Evolutionary conservation across 2,797 vertebrate species (phyloP), one percentile per base, ranked within the genome.

Genomic region (Carcharodon carcharias): DNA sequence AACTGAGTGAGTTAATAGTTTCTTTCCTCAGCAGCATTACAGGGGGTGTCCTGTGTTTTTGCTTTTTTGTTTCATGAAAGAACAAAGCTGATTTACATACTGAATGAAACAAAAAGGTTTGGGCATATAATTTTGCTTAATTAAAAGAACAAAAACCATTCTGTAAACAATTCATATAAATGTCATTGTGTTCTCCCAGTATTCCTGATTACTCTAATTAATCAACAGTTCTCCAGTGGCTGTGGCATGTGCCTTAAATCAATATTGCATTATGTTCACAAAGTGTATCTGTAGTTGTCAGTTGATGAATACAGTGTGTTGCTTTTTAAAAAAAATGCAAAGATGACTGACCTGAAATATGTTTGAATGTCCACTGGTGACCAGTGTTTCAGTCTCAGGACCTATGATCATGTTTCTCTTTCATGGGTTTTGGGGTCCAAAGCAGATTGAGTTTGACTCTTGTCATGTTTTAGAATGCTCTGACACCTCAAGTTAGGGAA

Each of bases 1-100:
- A 97, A 99, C 99, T 0, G 99, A 99, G 99, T 99, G 97, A 98
- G 98, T 97, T 50, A 96, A 21, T 2, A n/a, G 65, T 12, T 95
- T 77, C 26, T 77, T 95, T 31, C 35, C 65, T 77, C 65, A 73
- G 56, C 50, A 95, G 31, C 67, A 16, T 71, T 28, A 31, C 71
- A 12, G 6, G 26, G 23, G 63, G 4, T 67, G 40, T 16, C 6
- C 23, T 8, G 26, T 93, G 16, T 11, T 73, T n/a, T n/a, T 65
- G 5, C 61, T 92, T 63, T 40, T 65, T n/a, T 40, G 18, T 23
- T 92, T 65, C n/a, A 9, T 92, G 0, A 26, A 50, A 50, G 45
- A 85, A 50, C 40, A 50, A 85, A 23, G 82, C 21, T 85, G 40
- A 85, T 85, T 85, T 6, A 50, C 1, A 21, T 50, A 5, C 40